Evolutionary conservation across 1,140 invertebrate genomes (phyloP), one percentile per base, ranked within the genome.

Genomic region (Coptotermes formosanus): DNA sequence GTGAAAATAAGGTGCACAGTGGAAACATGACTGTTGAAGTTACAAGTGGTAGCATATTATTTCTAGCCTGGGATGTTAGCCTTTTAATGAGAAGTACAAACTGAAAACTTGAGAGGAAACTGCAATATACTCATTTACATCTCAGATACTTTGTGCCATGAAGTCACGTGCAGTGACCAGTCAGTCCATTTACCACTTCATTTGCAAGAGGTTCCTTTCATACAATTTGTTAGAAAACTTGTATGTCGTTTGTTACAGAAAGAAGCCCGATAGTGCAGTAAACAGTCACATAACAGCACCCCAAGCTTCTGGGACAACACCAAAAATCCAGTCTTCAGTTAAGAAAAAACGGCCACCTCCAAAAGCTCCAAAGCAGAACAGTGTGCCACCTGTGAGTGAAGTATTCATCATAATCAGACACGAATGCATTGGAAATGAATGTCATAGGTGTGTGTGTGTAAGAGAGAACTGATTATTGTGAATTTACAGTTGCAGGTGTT

Each of bases 401-500:
- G 12, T 69, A 25, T 69, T 69, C 12, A n/a, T 7, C 8, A 19
- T 55, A 55, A 55, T 55, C 19, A 14, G 52, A 55, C 52, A 55
- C 19, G 11, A 16, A 55, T 55, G 52, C 11, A 3, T 55, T 55
- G 3, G 19, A 16, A 16, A 55, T 55, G 14, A 55, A 12, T 16
- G 9, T 16, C 6, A n/a, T 83, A 83, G 1, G n/a, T n/a, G n/a
- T n/a, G 44, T 8, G 16, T 83, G 19, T 21, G 44, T 32, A 32
- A 38, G 21, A 12, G 43, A 83, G 32, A 82, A 7, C 7, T 44
- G 43, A 43, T 32, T 83, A 9, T 19, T 83, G 82, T 25, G 25
- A 83, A 48, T 44, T 23, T 25, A 32, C 43, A 87, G 84, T 84
- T 87, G 83, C 86, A 86, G 75, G 86, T 86, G 45, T 52, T 86